phyloP scores from a whole-genome alignment of 2,888 invertebrate species.

The Villa cingulata region DNA sequence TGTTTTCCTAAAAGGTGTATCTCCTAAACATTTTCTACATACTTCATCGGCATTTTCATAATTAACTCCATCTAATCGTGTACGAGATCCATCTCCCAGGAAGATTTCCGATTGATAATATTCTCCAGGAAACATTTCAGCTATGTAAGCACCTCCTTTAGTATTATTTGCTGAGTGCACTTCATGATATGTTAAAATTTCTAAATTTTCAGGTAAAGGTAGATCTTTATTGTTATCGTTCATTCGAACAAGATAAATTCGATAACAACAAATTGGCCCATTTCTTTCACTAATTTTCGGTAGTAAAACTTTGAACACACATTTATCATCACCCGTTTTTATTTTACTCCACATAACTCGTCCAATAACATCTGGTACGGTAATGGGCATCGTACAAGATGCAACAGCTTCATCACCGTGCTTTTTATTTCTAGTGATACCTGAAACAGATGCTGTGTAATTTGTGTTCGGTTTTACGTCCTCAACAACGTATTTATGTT shows the following conservation, averaged over 20 bases:
- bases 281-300: conserved; percentile 71
- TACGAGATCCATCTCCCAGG: conserved; percentile 51
- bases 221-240: conserved; percentile 46
- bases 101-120: conserved; percentile 52
- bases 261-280: conserved; percentile 77
- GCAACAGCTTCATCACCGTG: conserved; percentile 52
- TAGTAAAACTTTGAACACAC: conserved; percentile 59
- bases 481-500: conserved; percentile 42
- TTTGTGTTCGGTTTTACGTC: conserved; percentile 70
- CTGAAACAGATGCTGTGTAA: conserved; percentile 64
- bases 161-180: conserved; percentile 51
- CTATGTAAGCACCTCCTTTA: conserved; percentile 61
- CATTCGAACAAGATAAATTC: conserved; percentile 64
- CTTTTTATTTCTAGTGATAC: conserved; percentile 60
- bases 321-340: conserved; percentile 46
- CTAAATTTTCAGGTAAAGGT: conserved; percentile 54
- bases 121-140: conserved; percentile 67
- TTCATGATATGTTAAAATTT: conserved; percentile 56
- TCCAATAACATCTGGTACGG: conserved; percentile 48
- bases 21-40: conserved; percentile 27
- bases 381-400: conserved; percentile 56
- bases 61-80: conserved; percentile 18
- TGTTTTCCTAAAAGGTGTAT: conserved; percentile 17
- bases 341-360: conserved; percentile 46
- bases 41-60: conserved; percentile 23